Evolutionary conservation across 1,140 invertebrate genomes (phyloP).

Genomic region (Leptoteleia sp.): DNA sequence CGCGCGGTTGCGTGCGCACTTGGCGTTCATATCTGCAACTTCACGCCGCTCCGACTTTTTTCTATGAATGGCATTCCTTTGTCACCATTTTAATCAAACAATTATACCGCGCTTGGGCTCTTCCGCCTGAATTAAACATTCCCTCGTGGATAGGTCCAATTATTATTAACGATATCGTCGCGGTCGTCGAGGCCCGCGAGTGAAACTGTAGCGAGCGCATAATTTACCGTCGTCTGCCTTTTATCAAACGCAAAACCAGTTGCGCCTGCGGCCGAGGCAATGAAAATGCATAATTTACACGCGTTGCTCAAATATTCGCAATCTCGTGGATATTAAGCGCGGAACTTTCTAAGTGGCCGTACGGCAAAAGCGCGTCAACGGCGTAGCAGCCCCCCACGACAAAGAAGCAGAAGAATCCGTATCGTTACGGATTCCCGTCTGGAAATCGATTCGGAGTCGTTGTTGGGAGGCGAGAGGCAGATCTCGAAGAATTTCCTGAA

Average conservation of each 20-base stretch:
- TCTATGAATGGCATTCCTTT: too few relatives aligned
- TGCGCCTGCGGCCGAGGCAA: constrained; percentile 19
- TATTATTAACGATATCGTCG: constrained; percentile 42
- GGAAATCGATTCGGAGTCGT: constrained; percentile 71
- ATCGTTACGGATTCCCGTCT: constrained; percentile 68
- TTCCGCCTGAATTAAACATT: too few relatives aligned
- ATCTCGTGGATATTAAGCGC: constrained; percentile 13
- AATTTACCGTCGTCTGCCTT: constrained; percentile 29
- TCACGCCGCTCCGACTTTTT: too few relatives aligned
- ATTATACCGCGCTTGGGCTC: too few relatives aligned
- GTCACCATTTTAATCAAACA: too few relatives aligned
- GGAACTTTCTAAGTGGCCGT: constrained; percentile 15
- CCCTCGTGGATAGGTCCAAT: neutral
- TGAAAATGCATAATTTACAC: constrained; percentile 49
- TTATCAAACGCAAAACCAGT: constrained; percentile 42
- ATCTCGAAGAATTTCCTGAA: constrained; percentile 64
- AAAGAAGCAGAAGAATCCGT: constrained; percentile 68
- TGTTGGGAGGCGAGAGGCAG: constrained; percentile 40
- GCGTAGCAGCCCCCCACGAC: constrained; percentile 32
- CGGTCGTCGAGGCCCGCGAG: too few relatives aligned
- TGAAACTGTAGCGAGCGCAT: constrained; percentile 24
- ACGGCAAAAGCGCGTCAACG: constrained; percentile 21
- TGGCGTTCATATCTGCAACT: too few relatives aligned
- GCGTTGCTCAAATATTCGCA: constrained; percentile 41
- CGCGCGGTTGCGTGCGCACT: too few relatives aligned